A percentile compares a stretch with the other conserved stretches of the same genome.
phyloP scores from a whole-genome alignment of 2,888 invertebrate genomes.

The Heliconius cydno region DNA sequence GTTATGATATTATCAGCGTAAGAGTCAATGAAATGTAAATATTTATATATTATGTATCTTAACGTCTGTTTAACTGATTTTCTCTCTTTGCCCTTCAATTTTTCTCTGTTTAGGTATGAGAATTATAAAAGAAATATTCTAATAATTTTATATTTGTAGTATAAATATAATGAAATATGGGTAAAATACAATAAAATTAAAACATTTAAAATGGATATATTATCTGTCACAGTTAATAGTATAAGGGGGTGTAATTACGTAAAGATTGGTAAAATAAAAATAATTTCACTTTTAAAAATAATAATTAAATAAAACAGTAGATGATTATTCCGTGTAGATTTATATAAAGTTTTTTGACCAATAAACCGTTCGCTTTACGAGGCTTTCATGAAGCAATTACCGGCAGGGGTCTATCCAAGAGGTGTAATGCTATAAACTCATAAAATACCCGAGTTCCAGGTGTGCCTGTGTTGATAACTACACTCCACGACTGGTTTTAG shows the following conservation, averaged over 20 bases:
- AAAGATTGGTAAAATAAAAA: neutral
- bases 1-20: neutral
- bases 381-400: conserved; percentile 77
- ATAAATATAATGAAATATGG: no score
- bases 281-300: conserved; percentile 7
- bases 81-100: neutral
- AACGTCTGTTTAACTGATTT: no score
- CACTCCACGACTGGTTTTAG: conserved; percentile 41
- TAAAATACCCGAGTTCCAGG: conserved; percentile 75
- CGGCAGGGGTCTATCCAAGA: conserved; percentile 71
- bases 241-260: no score
- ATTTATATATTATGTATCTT: no score
- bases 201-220: no score
- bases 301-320: conserved; percentile 38
- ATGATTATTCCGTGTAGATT: conserved; percentile 47
- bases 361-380: conserved; percentile 65
- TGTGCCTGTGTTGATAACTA: conserved; percentile 56
- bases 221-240: no score
- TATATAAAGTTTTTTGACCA: conserved; percentile 58
- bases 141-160: no score
- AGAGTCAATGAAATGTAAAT: neutral
- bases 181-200: no score
- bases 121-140: no score
- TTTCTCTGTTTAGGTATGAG: neutral
- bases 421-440: conserved; percentile 79